Conservation (phyloP, 2,113 vertebrate genomes). For the Loxodonta africana region DNA sequence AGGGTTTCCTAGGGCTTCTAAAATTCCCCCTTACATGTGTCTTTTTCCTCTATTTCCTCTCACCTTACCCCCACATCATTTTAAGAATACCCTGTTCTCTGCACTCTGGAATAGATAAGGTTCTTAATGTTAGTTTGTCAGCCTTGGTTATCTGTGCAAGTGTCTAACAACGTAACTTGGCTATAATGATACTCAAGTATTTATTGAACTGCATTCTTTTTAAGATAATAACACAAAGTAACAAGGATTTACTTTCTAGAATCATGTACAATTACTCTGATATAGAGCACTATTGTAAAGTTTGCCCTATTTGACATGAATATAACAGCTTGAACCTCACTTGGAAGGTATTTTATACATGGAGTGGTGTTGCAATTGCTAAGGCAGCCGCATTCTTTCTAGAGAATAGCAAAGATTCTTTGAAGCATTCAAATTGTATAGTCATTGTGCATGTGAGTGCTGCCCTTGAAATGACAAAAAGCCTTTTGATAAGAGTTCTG, state of each 20-base stretch:
- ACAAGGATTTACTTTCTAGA: conserved; percentile 44
- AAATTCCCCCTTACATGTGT: neutral
- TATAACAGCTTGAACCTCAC: conserved; percentile 21
- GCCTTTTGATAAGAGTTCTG: conserved; percentile 60
- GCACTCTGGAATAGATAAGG: neutral
- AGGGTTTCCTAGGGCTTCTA: no score
- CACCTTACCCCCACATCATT: neutral
- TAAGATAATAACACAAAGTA: neutral
- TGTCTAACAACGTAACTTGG: neutral
- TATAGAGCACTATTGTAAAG: neutral
- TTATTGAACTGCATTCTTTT: conserved; percentile 4
- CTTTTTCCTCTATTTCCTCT: neutral
- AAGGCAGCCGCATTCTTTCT: conserved; percentile 46
- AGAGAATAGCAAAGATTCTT: conserved; percentile 68
- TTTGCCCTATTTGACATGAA: conserved; percentile 15
- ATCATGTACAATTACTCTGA: neutral
- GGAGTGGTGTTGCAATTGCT: neutral
- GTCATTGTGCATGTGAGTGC: conserved; percentile 44
- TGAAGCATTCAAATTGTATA: conserved; percentile 56
- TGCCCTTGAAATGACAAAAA: conserved; percentile 73
- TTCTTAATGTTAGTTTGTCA: neutral
- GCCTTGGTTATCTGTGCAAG: neutral
- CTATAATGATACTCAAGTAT: neutral
- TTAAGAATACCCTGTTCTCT: neutral
- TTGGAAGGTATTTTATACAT: conserved; percentile 18